Conservation (phyloP, 2,888 invertebrate species). For the Escarpia spicata region DNA sequence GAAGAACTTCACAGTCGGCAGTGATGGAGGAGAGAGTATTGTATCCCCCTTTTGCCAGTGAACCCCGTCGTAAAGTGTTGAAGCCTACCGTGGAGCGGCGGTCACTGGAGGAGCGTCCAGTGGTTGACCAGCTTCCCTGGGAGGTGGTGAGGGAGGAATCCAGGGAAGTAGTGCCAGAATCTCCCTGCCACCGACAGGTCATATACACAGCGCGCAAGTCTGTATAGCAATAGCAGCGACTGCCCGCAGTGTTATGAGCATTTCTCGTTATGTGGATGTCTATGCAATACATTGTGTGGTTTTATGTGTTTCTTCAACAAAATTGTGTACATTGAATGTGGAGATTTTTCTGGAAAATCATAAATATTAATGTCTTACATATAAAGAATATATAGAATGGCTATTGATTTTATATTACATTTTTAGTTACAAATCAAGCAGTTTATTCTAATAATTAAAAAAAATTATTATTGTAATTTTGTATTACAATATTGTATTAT, state of each 20-base stretch:
- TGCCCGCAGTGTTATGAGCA: background rate
- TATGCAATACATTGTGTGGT: background rate
- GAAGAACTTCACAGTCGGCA: background rate
- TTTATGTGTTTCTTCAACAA: background rate
- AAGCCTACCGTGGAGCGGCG: background rate
- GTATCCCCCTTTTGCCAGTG: background rate
- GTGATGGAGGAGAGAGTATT: background rate
- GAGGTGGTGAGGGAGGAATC: background rate
- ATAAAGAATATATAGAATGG: no score
- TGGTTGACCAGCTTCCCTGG: background rate
- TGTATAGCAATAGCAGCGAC: background rate
- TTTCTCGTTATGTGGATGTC: background rate
- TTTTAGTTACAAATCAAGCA: background rate
- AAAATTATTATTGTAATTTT: background rate
- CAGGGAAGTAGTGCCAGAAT: background rate
- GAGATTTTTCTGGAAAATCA: no score
- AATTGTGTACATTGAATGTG: no score
- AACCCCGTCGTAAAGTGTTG: background rate
- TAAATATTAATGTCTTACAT: no score
- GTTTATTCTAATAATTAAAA: background rate
- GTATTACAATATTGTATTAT: background rate
- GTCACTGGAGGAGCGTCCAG: background rate
- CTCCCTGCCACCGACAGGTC: background rate
- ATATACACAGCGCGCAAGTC: background rate
- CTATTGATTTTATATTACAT: no score